Base-by-base conservation (phyloP, 2,797 vertebrate genomes). In the Mormyrus hasselquistii region DNA sequence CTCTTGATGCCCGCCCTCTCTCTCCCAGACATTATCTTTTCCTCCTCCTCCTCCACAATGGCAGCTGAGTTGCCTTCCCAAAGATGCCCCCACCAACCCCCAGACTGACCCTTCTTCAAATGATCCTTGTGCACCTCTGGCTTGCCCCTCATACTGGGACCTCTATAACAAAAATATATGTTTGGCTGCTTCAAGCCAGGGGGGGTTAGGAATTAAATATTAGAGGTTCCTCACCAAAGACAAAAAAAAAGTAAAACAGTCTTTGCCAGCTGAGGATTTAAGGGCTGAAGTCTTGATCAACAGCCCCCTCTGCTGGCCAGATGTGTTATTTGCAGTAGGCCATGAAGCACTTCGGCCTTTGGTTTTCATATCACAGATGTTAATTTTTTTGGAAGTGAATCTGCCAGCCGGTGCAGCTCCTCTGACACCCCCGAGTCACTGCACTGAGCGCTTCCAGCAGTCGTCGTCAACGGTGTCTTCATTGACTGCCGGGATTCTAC, bases 301-400 rank as follows among this genome's bases (percentile, higher is more conserved):
- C 65, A 87, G 65, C 69, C 2, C 65, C 89, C 49, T 87, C 89
- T 89, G 85, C 50, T 89, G 89, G 85, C 25, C 5, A 14, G 4
- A 7, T 14, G 19, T 25, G 14, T 10, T 14, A 49, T 25, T 25
- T 44, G 9, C 52, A 10, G 16, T 22, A 50, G 49, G 12, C 29
- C 41, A 2, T n/a, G 7, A 34, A 14, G 1, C 10, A 47, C 4
- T 50, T 49, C 6, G 25, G 5, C 73, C 50, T 19, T 88, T 88
- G 29, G 1, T 34, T 86, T 34, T 76, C 22, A 9, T 88, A 73
- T 19, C 47, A n/a, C 49, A 41, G 16, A 47, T 69, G 47, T 16
- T 6, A 25, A 47, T 84, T 34, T 44, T 25, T 55, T 41, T 55
- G 12, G 34, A 79, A 12, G 53, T 9, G 6, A 62, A 49, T 44